Evolutionary conservation across 2,797 vertebrate species (phyloP), one percentile per base, ranked within the genome.

Genomic region (Epinephelus coioides): DNA sequence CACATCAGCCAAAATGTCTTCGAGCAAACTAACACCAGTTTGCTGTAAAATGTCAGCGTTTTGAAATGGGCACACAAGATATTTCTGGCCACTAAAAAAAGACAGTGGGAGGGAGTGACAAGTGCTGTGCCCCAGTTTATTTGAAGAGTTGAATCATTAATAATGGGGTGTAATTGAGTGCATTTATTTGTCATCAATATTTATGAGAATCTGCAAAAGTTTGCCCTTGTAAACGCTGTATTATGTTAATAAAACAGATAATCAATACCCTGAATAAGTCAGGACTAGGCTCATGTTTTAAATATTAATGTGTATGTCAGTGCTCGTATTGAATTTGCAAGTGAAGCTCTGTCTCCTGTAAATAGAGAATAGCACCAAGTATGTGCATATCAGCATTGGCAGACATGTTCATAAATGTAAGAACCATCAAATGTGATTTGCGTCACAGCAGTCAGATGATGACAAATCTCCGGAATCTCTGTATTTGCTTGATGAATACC

Each of bases 401-500:
- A 40, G 23, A 25, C 10, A 5, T 27, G 23, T 40, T 47, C 1
- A 49, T 13, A 65, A 55, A 49, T 34, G 4, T 18, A 66, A 30
- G 4, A 18, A 55, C 19, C 2, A 13, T 34, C 11, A 51, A 17
- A 0, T 69, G 38, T 51, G 21, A 65, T 77, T 43, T 23, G 2
- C 0, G 2, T 74, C 1, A 0, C 23, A 19, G 90, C 95, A 89
- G 95, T 94, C 94, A 95, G 30, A 79, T 96, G 95, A 96, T 95
- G 95, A 95, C 72, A 95, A 86, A 91, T 94, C 95, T 97, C 95
- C 91, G 94, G 95, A 96, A 96, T 96, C 94, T 90, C 96, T 97
- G 96, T 74, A 96, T 86, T 21, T 21, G 5, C 1, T 84, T 96
- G 95, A 96, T 96, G 95, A 96, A 82, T 88, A 71, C 15, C 47